Evolutionary conservation across 2,797 vertebrate species (phyloP), one percentile per base, ranked within the genome.

Genomic region (Parauchenoglanis punctatus): DNA sequence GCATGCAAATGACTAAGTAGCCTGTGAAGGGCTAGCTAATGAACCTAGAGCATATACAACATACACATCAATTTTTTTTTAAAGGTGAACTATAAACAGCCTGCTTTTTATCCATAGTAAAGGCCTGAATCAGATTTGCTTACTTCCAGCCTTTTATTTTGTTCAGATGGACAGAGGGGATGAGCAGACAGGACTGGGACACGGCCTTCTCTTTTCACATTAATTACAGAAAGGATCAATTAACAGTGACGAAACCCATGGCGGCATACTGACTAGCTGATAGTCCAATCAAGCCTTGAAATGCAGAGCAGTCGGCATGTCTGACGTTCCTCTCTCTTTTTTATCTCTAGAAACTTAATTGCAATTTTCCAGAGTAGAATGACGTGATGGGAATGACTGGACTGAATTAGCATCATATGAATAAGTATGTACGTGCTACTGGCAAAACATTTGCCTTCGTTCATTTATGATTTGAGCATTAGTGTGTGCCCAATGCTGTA

Each of bases 171-270:
- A 95, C 94, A 94, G 94, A 94, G 92, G 91, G 93, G 93, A 94
- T 90, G 91, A 92, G 93, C 91, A 94, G 93, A 95, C 94, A 92
- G 95, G 93, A 94, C 93, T 93, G 93, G 94, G 94, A 95, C 95
- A 94, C 92, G 91, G 93, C 93, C 92, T 94, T 95, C 94, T 87
- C 94, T 95, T 95, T 95, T 94, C 94, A 96, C 94, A 95, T 96
- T 96, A 96, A 96, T 96, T 96, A 96, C 96, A 96, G 95, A 95
- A 96, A 94, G 95, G 95, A 96, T 96, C 95, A 96, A 96, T 96
- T 96, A 96, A 95, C 94, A 95, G 93, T 93, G 93, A 95, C 94
- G 95, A 96, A 95, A 95, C 94, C 93, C 95, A 94, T 92, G 91
- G 93, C 93, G 92, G 93, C 95, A 93, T 90, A 93, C 95, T 93